A percentile compares a stretch with the other conserved stretches of the same genome.
Evolutionary conservation across 2,888 invertebrate genomes (phyloP).

Genomic region (Hirtodrosophila histrioides): DNA sequence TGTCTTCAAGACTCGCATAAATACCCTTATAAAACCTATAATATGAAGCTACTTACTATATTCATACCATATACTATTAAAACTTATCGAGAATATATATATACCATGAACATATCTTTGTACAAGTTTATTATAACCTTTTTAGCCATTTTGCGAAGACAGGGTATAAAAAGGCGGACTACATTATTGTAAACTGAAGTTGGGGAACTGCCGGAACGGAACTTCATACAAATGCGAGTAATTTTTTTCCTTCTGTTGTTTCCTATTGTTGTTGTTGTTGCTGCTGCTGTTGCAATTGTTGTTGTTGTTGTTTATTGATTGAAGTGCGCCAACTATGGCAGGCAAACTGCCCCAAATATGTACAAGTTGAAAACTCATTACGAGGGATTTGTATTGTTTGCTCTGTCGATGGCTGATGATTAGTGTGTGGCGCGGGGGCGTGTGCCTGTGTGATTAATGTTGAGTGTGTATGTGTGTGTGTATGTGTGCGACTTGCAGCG

Average conservation of each 20-base stretch:
- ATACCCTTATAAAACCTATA: too few species aligned
- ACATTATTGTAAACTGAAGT: conserved; percentile 39
- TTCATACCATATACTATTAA: too few species aligned
- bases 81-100: too few species aligned
- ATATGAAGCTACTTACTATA: too few species aligned
- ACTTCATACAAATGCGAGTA: conserved; percentile 67
- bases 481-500: conserved; percentile 48
- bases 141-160: neutral
- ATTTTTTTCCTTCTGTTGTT: conserved; percentile 25
- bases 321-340: conserved; percentile 65
- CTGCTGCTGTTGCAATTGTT: conserved; percentile 38
- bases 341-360: conserved; percentile 69
- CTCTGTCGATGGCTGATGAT: conserved; percentile 46
- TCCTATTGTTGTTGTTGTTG: conserved; percentile 29
- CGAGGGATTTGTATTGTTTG: conserved; percentile 56
- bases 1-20: too few species aligned
- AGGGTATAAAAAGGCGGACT: conserved; percentile 46
- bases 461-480: neutral
- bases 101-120: too few species aligned
- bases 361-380: conserved; percentile 68
- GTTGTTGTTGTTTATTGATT: conserved; percentile 66
- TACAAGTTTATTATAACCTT: too few species aligned
- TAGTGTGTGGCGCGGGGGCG: conserved; percentile 42
- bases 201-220: conserved; percentile 67
- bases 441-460: conserved; percentile 37